Conservation (phyloP, 2,888 invertebrate species). For the Pyrrhia umbra region DNA sequence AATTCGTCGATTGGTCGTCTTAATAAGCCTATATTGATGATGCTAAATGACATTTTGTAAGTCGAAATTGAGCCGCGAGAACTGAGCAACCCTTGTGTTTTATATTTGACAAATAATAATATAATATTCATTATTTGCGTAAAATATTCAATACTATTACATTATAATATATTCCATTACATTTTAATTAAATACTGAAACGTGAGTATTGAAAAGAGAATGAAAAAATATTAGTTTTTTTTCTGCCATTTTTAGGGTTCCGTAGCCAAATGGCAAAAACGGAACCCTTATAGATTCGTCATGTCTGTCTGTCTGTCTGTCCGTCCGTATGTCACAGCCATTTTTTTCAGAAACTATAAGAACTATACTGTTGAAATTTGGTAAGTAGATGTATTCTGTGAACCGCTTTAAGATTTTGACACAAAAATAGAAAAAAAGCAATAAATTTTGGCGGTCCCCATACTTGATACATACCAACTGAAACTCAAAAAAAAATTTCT, state of each 20-base stretch:
- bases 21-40: conserved; percentile 48
- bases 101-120: background rate
- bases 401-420: no score
- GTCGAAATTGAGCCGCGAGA: conserved; percentile 51
- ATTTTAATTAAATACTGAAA: conserved; percentile 9
- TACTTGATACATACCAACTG: no score
- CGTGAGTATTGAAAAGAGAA: conserved; percentile 3
- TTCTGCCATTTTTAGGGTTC: background rate
- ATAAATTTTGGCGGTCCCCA: no score
- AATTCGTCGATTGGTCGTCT: conserved; percentile 64
- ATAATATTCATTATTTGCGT: background rate
- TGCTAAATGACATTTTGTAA: conserved; percentile 24
- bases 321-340: no score
- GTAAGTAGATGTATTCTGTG: no score
- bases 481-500: no score
- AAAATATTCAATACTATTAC: conserved; percentile 2
- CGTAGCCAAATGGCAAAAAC: no score
- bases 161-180: background rate
- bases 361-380: no score
- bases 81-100: conserved; percentile 46
- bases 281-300: no score
- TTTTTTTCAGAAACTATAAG: no score
- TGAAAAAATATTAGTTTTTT: background rate
- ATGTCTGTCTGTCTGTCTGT: no score
- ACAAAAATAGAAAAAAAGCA: no score